Percentiles rank a stretch among this genome's conserved stretches.
These are phyloP conservation scores for Acestrorhynchus altus DNA, from an alignment of 2,797 vertebrate genomes.

Conservation along the genomic window DNA sequence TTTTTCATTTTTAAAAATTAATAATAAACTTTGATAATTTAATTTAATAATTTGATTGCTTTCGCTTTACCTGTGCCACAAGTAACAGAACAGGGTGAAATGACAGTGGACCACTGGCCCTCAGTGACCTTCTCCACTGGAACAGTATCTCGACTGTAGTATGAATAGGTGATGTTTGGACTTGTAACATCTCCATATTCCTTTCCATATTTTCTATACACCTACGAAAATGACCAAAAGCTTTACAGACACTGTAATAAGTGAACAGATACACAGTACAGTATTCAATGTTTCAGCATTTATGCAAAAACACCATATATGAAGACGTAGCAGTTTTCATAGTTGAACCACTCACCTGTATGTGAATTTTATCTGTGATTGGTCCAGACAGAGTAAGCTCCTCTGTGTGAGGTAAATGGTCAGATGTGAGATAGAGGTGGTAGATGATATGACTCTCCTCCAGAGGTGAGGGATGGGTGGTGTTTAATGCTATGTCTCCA, in stretches of 20 bases:
- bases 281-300: not conserved
- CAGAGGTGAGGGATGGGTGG: constrained; percentile 84
- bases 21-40: no score
- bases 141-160: constrained; percentile 71
- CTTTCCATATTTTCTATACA: constrained; percentile 88
- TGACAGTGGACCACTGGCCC: constrained; percentile 75
- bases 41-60: not conserved
- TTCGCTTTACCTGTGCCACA: constrained; percentile 88
- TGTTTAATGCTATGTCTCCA: constrained; percentile 78
- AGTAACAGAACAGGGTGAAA: constrained; percentile 85
- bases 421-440: constrained; percentile 81
- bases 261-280: not conserved
- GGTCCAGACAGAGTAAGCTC: constrained; percentile 85
- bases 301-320: no score
- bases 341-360: constrained; percentile 80
- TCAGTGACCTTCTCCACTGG: constrained; percentile 54
- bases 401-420: constrained; percentile 85
- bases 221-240: constrained; percentile 68
- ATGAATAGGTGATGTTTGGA: constrained; percentile 89
- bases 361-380: constrained; percentile 76
- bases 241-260: not conserved
- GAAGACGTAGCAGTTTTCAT: no score
- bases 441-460: constrained; percentile 86
- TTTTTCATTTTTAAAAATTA: not conserved
- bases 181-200: constrained; percentile 87